Evolutionary conservation across 1,140 invertebrate genomes (phyloP), one percentile per base, ranked within the genome.

Genomic region (Lethrus apterus): DNA sequence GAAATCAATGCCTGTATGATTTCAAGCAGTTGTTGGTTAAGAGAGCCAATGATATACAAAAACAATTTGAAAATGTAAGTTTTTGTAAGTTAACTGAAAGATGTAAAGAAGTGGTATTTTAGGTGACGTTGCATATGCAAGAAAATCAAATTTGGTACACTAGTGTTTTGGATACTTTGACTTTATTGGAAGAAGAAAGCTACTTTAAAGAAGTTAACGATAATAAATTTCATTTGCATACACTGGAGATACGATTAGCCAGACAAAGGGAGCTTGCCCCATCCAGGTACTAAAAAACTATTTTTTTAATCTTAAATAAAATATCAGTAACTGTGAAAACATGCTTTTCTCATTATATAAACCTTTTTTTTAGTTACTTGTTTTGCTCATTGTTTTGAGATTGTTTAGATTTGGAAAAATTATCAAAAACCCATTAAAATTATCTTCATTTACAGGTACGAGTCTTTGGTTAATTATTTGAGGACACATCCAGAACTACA

Each of bases 1-100:
- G 63, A 47, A 55, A 75, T 2, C 58, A 68, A 4, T 80, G 77
- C 32, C 51, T 80, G 0, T 60, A 63, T n/a, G 77, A 80, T 44
- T 72, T 76, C 15, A 78, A 77, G 54, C 54, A 69, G 1, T 52
- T 63, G 2, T 55, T 72, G n/a, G 48, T 75, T 0, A 53, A 65
- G 2, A 65, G 76, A 33, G 71, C 75, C 0, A 77, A 77, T 56
- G 60, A 63, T 30, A 69, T 80, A 40, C 69, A 76, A 50, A 54
- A 58, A 8, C 63, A 69, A 35, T 75, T 77, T 44, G 71, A 78
- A 44, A 61, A 66, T 24, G 70, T 71, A 64, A 32, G 35, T 49
- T 17, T 2, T 40, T 13, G n/a, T n/a, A n/a, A n/a, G n/a, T n/a
- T n/a, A n/a, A n/a, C n/a, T n/a, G 54, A 5, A 45, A n/a, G n/a